These are phyloP conservation scores for Tetramorium bicarinatum DNA, from an alignment of 2,888 invertebrate genomes.

Conservation along the genomic window DNA sequence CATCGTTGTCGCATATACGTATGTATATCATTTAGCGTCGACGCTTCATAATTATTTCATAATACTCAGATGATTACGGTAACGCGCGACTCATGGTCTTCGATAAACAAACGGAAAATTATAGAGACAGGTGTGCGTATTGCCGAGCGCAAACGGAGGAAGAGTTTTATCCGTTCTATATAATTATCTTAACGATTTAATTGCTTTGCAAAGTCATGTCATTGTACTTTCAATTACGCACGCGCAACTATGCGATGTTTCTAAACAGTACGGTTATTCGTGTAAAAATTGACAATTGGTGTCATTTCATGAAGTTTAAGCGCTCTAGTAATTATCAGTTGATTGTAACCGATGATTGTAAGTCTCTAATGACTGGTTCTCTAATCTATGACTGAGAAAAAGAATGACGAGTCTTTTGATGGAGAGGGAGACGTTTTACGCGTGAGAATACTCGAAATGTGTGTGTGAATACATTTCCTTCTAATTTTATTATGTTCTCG, in stretches of 20 bases:
- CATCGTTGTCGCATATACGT: slow-evolving; percentile 56
- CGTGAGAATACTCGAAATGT: neutral
- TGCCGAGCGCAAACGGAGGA: neutral
- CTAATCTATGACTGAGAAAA: neutral
- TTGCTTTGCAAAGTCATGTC: neutral
- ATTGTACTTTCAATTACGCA: slow-evolving; percentile 39
- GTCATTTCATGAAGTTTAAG: neutral
- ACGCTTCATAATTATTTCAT: slow-evolving; percentile 39
- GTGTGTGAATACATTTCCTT: neutral
- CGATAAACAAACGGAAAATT: neutral
- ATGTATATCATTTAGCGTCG: slow-evolving; percentile 21
- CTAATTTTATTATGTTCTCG: neutral
- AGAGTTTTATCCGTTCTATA: neutral
- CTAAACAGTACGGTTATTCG: neutral
- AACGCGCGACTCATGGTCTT: neutral
- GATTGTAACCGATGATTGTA: neutral
- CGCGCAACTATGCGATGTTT: neutral
- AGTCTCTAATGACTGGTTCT: neutral
- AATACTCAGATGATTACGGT: neutral
- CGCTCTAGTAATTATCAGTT: neutral
- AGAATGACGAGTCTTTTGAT: neutral
- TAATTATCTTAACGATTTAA: slow-evolving; percentile 26
- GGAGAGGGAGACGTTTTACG: neutral
- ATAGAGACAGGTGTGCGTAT: slow-evolving; percentile 10
- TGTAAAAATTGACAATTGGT: neutral